Evolutionary conservation across 2,888 invertebrate species (phyloP).

Genomic region (Nasonovia ribisnigri): DNA sequence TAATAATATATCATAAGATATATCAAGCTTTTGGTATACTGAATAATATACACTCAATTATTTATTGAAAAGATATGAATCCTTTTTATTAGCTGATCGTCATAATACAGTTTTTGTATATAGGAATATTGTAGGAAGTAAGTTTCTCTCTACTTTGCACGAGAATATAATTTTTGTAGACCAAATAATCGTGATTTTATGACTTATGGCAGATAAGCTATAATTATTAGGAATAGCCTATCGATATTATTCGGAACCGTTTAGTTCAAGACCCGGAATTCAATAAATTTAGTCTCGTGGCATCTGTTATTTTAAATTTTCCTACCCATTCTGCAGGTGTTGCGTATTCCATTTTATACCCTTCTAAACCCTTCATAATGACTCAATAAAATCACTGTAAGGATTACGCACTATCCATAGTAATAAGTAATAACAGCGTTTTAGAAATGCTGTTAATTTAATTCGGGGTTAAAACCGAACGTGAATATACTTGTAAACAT

Average conservation of each 20-base stretch:
- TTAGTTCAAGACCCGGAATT: neutral
- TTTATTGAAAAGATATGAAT: neutral
- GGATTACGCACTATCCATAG: no score
- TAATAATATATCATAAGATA: neutral
- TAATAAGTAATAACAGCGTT: no score
- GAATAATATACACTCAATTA: neutral
- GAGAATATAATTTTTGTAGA: neutral
- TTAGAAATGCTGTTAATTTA: no score
- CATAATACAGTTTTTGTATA: neutral
- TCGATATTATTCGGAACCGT: neutral
- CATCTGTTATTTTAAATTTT: constrained; percentile 12
- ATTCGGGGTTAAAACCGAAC: no score
- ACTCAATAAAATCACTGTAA: constrained; percentile 32
- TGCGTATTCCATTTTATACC: neutral
- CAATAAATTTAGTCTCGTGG: neutral
- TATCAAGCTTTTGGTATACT: neutral
- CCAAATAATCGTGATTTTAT: neutral
- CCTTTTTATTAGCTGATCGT: neutral
- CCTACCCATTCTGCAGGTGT: constrained; percentile 2
- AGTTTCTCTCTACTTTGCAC: neutral
- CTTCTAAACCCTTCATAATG: neutral
- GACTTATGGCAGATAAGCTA: neutral
- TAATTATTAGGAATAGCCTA: neutral
- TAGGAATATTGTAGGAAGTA: neutral
- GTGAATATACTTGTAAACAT: no score